phyloP scores from a whole-genome alignment of 2,888 invertebrate species.

The Ormyrus rosae region DNA sequence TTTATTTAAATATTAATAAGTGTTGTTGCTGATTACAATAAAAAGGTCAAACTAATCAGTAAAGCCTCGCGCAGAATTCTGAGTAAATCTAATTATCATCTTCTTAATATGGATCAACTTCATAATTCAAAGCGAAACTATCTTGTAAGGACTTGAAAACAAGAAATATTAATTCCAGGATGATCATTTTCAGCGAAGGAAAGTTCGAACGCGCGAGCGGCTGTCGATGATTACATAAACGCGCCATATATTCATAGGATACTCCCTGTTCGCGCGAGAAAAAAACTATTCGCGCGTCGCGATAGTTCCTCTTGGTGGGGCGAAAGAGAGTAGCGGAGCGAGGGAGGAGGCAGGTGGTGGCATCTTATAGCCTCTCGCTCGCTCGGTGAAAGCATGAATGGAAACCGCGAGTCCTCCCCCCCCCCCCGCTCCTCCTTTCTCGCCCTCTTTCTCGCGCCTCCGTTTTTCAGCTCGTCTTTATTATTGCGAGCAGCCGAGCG shows the following conservation, averaged over 20 bases:
- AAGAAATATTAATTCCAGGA: no score
- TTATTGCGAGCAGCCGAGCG: background rate
- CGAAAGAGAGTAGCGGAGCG: background rate
- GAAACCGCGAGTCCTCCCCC: conserved; percentile 60
- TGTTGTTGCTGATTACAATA: no score
- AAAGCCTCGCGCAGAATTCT: no score
- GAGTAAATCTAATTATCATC: no score
- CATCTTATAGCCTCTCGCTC: background rate
- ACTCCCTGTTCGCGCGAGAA: background rate
- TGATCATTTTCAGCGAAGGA: no score
- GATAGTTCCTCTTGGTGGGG: background rate
- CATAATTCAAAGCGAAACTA: no score
- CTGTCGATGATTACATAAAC: background rate
- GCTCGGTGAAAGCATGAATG: conserved; percentile 68
- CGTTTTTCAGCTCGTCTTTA: conserved; percentile 8
- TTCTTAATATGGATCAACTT: no score
- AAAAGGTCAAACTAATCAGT: no score
- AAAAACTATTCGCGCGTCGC: background rate
- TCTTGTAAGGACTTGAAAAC: no score
- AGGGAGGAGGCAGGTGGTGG: background rate
- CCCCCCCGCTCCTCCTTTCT: background rate
- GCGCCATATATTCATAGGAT: background rate
- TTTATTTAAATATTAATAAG: no score
- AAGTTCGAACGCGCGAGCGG: no score
- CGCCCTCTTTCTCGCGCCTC: conserved; percentile 7